Percentiles rank a stretch among this genome's conserved stretches.
phyloP scores from a whole-genome alignment of 2,797 vertebrate species.

The Anguilla anguilla region DNA sequence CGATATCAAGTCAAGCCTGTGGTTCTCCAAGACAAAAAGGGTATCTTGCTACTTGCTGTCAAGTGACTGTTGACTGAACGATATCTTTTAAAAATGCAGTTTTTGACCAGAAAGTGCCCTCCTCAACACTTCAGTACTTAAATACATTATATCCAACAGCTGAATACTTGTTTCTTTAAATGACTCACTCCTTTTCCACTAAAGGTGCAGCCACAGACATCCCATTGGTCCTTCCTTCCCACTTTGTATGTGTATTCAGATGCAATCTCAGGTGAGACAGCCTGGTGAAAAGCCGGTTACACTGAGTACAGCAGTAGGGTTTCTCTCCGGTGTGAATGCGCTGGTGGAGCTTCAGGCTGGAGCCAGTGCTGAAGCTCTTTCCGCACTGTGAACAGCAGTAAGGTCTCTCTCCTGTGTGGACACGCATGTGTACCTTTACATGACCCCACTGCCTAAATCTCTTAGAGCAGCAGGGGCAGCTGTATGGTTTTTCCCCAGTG shows the following conservation, averaged over 20 bases:
- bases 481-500: constrained; percentile 17
- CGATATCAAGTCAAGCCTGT: background rate
- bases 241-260: constrained; percentile 4
- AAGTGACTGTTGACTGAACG: background rate
- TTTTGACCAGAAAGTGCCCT: background rate
- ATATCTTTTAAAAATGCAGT: background rate
- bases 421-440: constrained; percentile 19
- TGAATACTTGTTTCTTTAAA: background rate
- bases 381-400: constrained; percentile 13
- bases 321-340: constrained; percentile 19
- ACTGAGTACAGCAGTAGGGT: constrained; percentile 13
- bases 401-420: constrained; percentile 16
- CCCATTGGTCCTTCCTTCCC: constrained; percentile 14
- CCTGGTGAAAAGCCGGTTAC: background rate
- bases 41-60: background rate
- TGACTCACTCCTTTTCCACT: background rate
- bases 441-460: constrained; percentile 18
- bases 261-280: constrained; percentile 16
- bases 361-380: constrained; percentile 9
- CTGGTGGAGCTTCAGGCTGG: constrained; percentile 13
- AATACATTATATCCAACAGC: background rate
- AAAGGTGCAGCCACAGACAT: background rate
- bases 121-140: background rate
- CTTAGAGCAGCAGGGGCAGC: constrained; percentile 9
- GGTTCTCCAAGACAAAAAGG: background rate